Evolutionary conservation across 2,113 vertebrate species (phyloP).

Genomic region (Trogon melanurus): DNA sequence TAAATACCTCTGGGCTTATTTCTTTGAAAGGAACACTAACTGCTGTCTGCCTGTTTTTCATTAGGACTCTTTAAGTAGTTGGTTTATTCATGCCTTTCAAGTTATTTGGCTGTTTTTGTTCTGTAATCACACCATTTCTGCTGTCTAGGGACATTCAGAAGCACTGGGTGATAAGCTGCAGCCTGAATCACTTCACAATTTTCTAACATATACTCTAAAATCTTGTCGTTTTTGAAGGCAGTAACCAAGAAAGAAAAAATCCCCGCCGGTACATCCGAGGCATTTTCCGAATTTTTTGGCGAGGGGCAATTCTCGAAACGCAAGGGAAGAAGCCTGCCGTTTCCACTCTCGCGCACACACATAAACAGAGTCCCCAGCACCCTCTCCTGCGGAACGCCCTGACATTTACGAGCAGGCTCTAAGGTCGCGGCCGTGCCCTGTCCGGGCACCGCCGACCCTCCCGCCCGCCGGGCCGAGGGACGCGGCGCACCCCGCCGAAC

Average conservation of each 20-base stretch:
- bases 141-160: slow-evolving; percentile 19
- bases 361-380: fast-evolving
- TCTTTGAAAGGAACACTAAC: not conserved
- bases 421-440: not conserved
- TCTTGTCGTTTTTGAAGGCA: not conserved
- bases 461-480: no score
- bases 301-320: not conserved
- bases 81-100: not conserved
- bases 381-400: not conserved
- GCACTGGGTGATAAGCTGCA: not conserved
- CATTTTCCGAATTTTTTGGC: not conserved
- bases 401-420: not conserved
- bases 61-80: not conserved
- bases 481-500: not conserved
- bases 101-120: not conserved
- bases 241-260: not conserved
- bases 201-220: not conserved
- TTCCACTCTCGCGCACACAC: not conserved
- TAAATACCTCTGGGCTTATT: not conserved
- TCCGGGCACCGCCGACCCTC: not conserved
- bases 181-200: not conserved
- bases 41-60: not conserved
- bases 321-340: not conserved
- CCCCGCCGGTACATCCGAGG: not conserved
- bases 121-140: not conserved